These are phyloP conservation scores for Teleopsis dalmanni DNA, from an alignment of 1,140 invertebrate genomes.

Conservation along the genomic window DNA sequence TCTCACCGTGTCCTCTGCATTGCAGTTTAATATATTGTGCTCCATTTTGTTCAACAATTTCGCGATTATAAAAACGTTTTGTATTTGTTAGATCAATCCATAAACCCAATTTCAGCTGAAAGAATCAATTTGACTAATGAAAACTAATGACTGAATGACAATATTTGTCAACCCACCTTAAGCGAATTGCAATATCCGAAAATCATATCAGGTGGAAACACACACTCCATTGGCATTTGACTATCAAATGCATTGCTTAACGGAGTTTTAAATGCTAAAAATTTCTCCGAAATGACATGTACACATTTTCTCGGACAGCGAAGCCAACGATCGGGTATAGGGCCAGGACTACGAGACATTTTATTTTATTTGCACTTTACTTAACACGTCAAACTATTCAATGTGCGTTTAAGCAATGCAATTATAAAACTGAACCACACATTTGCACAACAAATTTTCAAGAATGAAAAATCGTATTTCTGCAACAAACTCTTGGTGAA, in stretches of 20 bases:
- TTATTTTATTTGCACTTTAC: no score
- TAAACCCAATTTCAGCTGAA: slow-evolving; percentile 75
- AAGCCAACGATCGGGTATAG: slow-evolving; percentile 82
- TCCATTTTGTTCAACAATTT: slow-evolving; percentile 62
- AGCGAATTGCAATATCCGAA: slow-evolving; percentile 62
- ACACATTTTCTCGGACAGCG: slow-evolving; percentile 81
- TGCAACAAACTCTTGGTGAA: no score
- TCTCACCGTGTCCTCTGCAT: slow-evolving; percentile 78
- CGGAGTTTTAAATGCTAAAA: slow-evolving; percentile 91
- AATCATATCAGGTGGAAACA: slow-evolving; percentile 80
- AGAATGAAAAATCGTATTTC: no score
- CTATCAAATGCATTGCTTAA: slow-evolving; percentile 68
- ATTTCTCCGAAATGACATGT: slow-evolving; percentile 66
- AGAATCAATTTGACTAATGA: neutral
- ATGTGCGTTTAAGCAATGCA: no score
- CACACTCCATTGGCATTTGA: slow-evolving; percentile 68
- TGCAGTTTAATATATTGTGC: slow-evolving; percentile 80
- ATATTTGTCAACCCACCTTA: slow-evolving; percentile 61
- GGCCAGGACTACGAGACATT: slow-evolving; percentile 52
- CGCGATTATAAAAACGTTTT: slow-evolving; percentile 79
- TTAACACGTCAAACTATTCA: no score
- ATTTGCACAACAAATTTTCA: no score
- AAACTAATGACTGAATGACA: no score
- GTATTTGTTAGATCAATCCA: slow-evolving; percentile 98
- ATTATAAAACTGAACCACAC: no score